Evolutionary conservation across 2,797 vertebrate genomes (phyloP).

Genomic region (Acipenser oxyrinchus): DNA sequence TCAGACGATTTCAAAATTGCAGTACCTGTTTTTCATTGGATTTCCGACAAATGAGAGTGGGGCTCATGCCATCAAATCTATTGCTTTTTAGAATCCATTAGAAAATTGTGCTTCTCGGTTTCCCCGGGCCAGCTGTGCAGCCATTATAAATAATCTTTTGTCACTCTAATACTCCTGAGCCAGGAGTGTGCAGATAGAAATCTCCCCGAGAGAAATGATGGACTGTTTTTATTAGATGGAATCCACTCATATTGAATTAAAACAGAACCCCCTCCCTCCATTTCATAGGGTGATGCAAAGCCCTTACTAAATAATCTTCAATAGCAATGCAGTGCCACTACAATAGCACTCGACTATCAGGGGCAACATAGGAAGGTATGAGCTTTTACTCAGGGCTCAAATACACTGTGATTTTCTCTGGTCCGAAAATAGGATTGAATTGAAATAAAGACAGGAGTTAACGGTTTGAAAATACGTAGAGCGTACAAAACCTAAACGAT

Average conservation of each 20-base stretch:
- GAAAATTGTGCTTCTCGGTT: conserved; percentile 17
- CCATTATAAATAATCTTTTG: conserved; percentile 20
- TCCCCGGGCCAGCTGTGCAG: background rate
- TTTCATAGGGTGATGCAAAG: background rate
- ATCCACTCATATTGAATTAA: conserved; percentile 15
- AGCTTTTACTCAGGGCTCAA: too few relatives aligned
- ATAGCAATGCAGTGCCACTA: too few relatives aligned
- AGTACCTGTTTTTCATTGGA: conserved; percentile 7
- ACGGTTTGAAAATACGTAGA: too few relatives aligned
- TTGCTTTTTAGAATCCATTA: conserved; percentile 22
- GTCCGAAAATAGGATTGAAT: too few relatives aligned
- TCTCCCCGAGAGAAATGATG: conserved; percentile 10
- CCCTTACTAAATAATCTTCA: too few relatives aligned
- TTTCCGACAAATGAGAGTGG: background rate
- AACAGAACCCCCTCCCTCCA: conserved; percentile 6
- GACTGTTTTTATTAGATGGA: conserved; percentile 13
- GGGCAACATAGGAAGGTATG: too few relatives aligned
- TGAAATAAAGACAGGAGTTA: too few relatives aligned
- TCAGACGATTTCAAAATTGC: background rate
- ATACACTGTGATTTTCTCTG: too few relatives aligned
- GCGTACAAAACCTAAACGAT: too few relatives aligned
- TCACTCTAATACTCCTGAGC: conserved; percentile 6
- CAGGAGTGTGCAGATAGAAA: conserved; percentile 4
- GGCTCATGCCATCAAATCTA: conserved; percentile 12
- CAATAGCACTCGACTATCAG: too few relatives aligned